Percentiles rank a stretch among this genome's conserved stretches.
Evolutionary conservation across 1,140 invertebrate species (phyloP).

Genomic region (Paracyclopina nana): DNA sequence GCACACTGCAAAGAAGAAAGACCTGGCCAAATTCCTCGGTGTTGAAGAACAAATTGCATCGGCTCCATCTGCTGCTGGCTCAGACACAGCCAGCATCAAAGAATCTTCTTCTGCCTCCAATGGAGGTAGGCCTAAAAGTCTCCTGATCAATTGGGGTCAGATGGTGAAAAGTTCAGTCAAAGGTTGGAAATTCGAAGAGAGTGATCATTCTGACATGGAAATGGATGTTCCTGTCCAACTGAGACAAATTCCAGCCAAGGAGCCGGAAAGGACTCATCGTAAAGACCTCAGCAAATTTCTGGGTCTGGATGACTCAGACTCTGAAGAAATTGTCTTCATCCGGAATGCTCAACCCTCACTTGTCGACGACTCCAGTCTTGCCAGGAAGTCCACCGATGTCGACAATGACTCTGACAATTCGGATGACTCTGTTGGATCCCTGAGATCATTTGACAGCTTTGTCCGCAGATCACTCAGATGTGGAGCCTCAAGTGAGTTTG

Average conservation of each 20-base stretch:
- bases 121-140: neutral
- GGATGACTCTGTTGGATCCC: too few species aligned
- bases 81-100: neutral
- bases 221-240: neutral
- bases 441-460: too few species aligned
- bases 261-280: neutral
- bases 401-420: too few species aligned
- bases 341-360: neutral
- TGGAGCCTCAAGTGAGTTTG: too few species aligned
- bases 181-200: neutral
- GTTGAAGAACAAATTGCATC: neutral
- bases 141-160: neutral
- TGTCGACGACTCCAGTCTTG: too few species aligned
- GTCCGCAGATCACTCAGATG: too few species aligned
- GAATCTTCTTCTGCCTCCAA: neutral
- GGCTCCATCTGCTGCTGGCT: neutral
- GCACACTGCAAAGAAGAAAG: neutral
- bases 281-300: neutral
- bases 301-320: neutral
- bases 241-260: neutral
- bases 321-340: neutral
- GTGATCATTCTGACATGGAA: neutral
- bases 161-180: conserved; percentile 2
- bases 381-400: too few species aligned
- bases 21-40: conserved; percentile 2